These are phyloP conservation scores for Nixonia krombeini DNA, from an alignment of 1,140 invertebrate species.

Conservation along the genomic window DNA sequence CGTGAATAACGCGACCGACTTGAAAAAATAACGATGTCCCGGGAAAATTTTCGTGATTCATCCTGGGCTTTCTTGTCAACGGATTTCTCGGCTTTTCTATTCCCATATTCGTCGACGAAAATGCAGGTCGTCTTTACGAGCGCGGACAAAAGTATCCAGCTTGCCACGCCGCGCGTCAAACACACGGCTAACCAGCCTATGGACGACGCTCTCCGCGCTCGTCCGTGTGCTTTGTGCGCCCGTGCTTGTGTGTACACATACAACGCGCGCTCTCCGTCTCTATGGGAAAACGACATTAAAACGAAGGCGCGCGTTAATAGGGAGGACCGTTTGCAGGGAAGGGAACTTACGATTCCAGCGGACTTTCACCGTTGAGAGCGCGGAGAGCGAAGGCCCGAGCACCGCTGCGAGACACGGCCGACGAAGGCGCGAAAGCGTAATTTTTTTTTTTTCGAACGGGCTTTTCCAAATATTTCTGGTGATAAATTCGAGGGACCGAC, in stretches of 20 bases:
- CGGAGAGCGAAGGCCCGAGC: constrained; percentile 24
- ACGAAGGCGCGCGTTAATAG: constrained; percentile 37
- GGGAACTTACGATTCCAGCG: constrained; percentile 49
- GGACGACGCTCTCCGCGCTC: constrained; percentile 14
- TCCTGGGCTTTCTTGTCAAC: neutral
- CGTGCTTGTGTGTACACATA: constrained; percentile 12
- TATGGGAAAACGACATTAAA: constrained; percentile 67
- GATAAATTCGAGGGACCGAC: too few relatives aligned
- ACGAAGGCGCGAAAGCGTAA: neutral
- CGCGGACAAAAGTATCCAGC: constrained; percentile 22
- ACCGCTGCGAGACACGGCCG: neutral
- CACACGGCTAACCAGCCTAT: constrained; percentile 16
- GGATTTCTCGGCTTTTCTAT: constrained; percentile 10
- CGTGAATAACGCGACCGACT: neutral
- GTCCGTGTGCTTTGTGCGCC: constrained; percentile 15
- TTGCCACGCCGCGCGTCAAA: constrained; percentile 23
- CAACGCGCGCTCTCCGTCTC: constrained; percentile 21
- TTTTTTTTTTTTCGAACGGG: too few relatives aligned
- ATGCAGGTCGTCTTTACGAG: constrained; percentile 20
- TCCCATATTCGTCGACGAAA: constrained; percentile 13
- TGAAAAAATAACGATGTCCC: neutral
- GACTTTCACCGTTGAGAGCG: constrained; percentile 62
- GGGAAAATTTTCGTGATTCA: neutral
- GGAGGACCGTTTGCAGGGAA: constrained; percentile 26
- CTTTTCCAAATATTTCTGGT: too few relatives aligned